Evolutionary conservation across 2,888 invertebrate species (phyloP).

Genomic region (Palloptera scutellata): DNA sequence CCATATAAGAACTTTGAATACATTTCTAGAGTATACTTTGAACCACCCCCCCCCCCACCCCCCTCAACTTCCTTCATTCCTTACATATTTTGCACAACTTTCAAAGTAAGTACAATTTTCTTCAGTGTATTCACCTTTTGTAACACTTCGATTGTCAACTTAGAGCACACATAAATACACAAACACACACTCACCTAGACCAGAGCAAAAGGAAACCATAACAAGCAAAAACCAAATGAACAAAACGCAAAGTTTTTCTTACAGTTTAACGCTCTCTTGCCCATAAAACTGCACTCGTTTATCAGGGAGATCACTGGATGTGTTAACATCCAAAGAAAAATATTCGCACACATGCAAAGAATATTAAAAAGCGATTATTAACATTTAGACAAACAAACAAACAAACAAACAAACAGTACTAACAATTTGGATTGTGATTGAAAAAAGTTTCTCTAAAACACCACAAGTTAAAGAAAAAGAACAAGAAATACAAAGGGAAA

Average conservation of each 20-base stretch:
- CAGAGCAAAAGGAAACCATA: background rate
- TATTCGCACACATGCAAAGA: conserved; percentile 6
- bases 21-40: too few relatives aligned
- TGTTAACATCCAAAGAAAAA: background rate
- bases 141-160: background rate
- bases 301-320: conserved; percentile 19
- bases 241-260: conserved; percentile 25
- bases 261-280: conserved; percentile 35
- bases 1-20: too few relatives aligned
- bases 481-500: too few relatives aligned
- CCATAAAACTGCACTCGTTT: conserved; percentile 32
- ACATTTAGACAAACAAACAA: conserved; percentile 4
- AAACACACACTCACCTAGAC: background rate
- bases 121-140: background rate
- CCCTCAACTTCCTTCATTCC: too few relatives aligned
- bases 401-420: background rate
- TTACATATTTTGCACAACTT: too few relatives aligned
- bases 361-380: conserved; percentile 18
- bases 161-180: background rate
- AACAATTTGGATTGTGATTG: too few relatives aligned
- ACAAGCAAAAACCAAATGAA: conserved; percentile 20
- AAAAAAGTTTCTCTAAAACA: too few relatives aligned
- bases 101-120: background rate
- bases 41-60: too few relatives aligned
- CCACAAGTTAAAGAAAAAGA: too few relatives aligned